A percentile compares a stretch with the other conserved stretches of the same genome.
Conservation (phyloP, 2,888 invertebrate genomes). For the Leptopilina myrica region DNA sequence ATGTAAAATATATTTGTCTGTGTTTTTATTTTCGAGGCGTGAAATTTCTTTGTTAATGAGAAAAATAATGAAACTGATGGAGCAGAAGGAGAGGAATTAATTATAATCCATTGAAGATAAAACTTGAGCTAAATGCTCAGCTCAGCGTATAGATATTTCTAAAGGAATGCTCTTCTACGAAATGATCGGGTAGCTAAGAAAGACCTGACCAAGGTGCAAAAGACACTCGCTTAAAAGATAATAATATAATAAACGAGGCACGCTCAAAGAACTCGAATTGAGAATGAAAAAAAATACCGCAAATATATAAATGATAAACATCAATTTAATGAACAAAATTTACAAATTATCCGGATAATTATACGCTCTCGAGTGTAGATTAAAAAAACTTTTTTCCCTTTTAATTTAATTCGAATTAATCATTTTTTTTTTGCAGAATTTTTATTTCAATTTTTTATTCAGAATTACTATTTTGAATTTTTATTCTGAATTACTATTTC, state of each 20-base stretch:
- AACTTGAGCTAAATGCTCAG: constrained; percentile 37
- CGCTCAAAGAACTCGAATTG: not conserved
- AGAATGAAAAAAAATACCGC: not conserved
- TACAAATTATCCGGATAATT: not conserved
- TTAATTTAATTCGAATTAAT: too few relatives aligned
- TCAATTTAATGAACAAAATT: not conserved
- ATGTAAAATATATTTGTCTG: not conserved
- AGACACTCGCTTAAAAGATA: constrained; percentile 31
- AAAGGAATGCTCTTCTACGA: constrained; percentile 29
- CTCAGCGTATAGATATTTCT: constrained; percentile 20
- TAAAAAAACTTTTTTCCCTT: not conserved
- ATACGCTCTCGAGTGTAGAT: not conserved
- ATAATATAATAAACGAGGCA: constrained; percentile 11
- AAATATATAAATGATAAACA: not conserved
- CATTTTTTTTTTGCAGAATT: too few relatives aligned
- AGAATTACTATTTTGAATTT: too few relatives aligned
- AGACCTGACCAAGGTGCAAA: constrained; percentile 39
- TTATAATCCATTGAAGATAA: constrained; percentile 16
- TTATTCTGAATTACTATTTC: too few relatives aligned
- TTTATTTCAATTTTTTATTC: too few relatives aligned
- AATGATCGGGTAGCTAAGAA: constrained; percentile 34
- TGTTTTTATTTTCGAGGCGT: not conserved
- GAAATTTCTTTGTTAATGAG: not conserved
- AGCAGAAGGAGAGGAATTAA: not conserved
- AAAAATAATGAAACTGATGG: not conserved